Percentiles rank a stretch among this genome's conserved stretches.
Evolutionary conservation across 2,797 vertebrate genomes (phyloP).

Genomic region (Cyprinodon diabolis): DNA sequence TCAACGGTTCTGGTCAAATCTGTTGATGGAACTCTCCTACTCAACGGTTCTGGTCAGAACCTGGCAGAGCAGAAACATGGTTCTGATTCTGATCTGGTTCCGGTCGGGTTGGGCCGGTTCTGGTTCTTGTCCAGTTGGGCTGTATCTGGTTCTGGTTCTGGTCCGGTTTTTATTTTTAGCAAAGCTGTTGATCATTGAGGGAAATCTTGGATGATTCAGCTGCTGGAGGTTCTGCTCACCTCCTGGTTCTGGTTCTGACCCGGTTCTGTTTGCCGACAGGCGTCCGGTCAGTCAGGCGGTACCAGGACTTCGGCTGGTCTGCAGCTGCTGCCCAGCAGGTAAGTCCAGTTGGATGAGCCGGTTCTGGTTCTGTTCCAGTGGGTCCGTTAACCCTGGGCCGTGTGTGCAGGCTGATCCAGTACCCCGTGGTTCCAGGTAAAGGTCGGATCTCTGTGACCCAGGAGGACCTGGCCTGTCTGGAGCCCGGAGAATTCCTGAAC

Average conservation of each 20-base stretch:
- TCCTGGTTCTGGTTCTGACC: not conserved
- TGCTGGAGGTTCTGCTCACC: no score
- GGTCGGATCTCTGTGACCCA: slow-evolving; percentile 90
- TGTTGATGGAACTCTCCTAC: no score
- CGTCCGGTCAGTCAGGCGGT: slow-evolving; percentile 53
- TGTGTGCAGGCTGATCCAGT: slow-evolving; percentile 89
- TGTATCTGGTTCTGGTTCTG: no score
- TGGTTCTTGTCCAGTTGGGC: no score
- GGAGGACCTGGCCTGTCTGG: slow-evolving; percentile 91
- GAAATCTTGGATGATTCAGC: no score
- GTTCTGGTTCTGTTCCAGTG: not conserved
- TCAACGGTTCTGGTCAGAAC: no score
- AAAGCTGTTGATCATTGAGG: no score
- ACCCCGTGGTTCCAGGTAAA: slow-evolving; percentile 89
- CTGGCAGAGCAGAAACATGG: no score
- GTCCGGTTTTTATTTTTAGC: no score
- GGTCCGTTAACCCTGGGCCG: not conserved
- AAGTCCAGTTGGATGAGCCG: not conserved
- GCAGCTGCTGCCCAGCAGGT: slow-evolving; percentile 84
- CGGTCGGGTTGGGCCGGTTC: no score
- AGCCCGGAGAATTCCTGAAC: slow-evolving; percentile 91
- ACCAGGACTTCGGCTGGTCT: slow-evolving; percentile 68
- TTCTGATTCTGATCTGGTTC: no score
- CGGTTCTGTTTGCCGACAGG: slow-evolving; percentile 23
- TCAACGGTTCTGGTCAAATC: no score